These are phyloP conservation scores for Aix galericulata DNA, from an alignment of 2,113 vertebrate species.

Conservation along the genomic window DNA sequence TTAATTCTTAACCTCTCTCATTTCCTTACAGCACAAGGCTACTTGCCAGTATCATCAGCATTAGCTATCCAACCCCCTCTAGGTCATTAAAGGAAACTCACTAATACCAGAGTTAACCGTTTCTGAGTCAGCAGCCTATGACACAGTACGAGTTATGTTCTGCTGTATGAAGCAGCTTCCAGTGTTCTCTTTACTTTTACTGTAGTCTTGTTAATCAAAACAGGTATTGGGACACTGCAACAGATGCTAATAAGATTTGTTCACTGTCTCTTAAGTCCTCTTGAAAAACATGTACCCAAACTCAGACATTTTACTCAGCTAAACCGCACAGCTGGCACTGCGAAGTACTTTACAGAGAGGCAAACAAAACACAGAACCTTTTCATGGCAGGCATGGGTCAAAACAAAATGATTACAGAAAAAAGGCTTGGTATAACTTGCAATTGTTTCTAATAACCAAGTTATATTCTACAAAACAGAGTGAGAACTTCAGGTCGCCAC, in stretches of 20 bases:
- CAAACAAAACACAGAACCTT: background rate
- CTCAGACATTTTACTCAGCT: background rate
- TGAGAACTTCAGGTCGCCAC: background rate
- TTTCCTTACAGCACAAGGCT: background rate
- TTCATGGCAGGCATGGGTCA: background rate
- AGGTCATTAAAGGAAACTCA: background rate
- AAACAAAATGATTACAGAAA: background rate
- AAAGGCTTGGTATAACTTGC: background rate
- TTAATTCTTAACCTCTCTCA: background rate
- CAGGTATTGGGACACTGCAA: background rate
- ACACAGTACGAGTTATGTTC: fast-evolving
- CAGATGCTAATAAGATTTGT: background rate
- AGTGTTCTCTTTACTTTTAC: too few species aligned
- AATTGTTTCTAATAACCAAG: background rate
- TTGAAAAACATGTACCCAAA: background rate
- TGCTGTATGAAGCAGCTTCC: background rate
- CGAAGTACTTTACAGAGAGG: background rate
- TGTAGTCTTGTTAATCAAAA: background rate
- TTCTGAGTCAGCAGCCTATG: background rate
- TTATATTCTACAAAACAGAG: background rate
- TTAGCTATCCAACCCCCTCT: background rate
- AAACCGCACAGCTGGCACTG: background rate
- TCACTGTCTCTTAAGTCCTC: background rate
- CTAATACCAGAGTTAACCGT: fast-evolving
- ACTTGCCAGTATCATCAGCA: background rate